These are phyloP conservation scores for Catostomus latipinnis DNA, from an alignment of 2,797 vertebrate genomes.

Conservation along the genomic window DNA sequence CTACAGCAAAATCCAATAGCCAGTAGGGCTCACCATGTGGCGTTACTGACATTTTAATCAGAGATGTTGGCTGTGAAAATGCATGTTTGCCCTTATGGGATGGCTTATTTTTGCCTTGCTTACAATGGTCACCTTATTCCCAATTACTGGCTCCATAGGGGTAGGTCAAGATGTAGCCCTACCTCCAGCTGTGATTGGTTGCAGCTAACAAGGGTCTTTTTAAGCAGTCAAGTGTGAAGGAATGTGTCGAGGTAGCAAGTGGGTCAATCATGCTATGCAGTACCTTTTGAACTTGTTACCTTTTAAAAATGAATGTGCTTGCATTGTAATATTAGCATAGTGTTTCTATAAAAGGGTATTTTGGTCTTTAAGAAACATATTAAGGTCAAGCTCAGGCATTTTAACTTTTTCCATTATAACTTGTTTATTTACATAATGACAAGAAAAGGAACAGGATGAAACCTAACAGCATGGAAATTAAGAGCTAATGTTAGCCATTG, in stretches of 20 bases:
- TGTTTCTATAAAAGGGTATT: not conserved
- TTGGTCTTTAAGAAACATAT: too few relatives aligned
- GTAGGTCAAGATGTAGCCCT: conserved; percentile 19
- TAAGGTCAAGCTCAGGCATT: too few relatives aligned
- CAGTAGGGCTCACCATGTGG: conserved; percentile 4
- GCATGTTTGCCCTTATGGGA: conserved; percentile 31
- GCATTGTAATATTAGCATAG: not conserved
- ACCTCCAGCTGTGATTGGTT: conserved; percentile 30
- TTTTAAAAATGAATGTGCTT: not conserved
- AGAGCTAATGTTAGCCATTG: too few relatives aligned
- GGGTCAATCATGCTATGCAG: not conserved
- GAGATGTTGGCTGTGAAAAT: conserved; percentile 20
- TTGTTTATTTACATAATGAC: too few relatives aligned
- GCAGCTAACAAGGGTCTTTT: conserved; percentile 35
- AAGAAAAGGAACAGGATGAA: too few relatives aligned
- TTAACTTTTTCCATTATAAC: too few relatives aligned
- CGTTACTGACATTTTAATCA: conserved; percentile 42
- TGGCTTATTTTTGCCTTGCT: conserved; percentile 37
- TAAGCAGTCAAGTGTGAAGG: conserved; percentile 28
- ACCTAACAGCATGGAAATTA: too few relatives aligned
- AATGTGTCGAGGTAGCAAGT: conserved; percentile 17
- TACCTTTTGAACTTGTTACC: not conserved
- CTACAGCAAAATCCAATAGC: conserved; percentile 22
- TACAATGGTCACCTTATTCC: conserved; percentile 48
- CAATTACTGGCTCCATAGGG: conserved; percentile 19